Evolutionary conservation across 2,888 invertebrate species (phyloP), one percentile per base, ranked within the genome.

Genomic region (Cephalotes varians): DNA sequence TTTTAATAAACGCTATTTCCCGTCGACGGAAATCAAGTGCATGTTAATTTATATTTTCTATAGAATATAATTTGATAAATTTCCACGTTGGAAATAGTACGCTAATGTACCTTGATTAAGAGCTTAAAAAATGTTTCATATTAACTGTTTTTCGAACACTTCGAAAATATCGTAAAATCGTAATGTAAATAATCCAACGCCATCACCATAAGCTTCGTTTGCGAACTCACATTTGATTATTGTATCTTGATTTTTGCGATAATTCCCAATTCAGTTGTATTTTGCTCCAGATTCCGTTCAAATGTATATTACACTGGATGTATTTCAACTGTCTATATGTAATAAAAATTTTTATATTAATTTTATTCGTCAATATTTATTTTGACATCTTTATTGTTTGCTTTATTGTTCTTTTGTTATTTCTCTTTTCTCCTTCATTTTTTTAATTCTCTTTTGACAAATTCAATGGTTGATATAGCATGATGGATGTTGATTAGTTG

Each of bases 401-500:
- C 12, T 28, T 40, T 51, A 10, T 6, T 40, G 5, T n/a, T n/a
- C n/a, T n/a, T n/a, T n/a, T n/a, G n/a, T n/a, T 44, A 44, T 54
- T 31, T 77, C 6, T 54, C n/a, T 15, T 44, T 40, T 1, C 2
- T 15, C 9, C 5, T 60, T 4, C 2, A 25, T 9, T 37, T 58
- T 56, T 56, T 40, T 49, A 25, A 28, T 31, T 31, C 28, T n/a
- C 5, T n/a, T 67, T 67, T 9, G 7, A 15, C 40, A 54, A 77
- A 67, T 60, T 54, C 40, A 44, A 0, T 15, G 15, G 18, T 58
- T 18, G 37, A 54, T 28, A 40, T 15, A 34, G 12, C 47, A 60
- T 54, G 73, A 74, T 72, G 58, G 74, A 71, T 87, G 90, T 82
- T 88, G 85, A 90, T 88, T 90, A 89, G 85, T 56, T 58, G 21